Evolutionary conservation across 2,888 invertebrate genomes (phyloP).

Genomic region (Agrochola litura): DNA sequence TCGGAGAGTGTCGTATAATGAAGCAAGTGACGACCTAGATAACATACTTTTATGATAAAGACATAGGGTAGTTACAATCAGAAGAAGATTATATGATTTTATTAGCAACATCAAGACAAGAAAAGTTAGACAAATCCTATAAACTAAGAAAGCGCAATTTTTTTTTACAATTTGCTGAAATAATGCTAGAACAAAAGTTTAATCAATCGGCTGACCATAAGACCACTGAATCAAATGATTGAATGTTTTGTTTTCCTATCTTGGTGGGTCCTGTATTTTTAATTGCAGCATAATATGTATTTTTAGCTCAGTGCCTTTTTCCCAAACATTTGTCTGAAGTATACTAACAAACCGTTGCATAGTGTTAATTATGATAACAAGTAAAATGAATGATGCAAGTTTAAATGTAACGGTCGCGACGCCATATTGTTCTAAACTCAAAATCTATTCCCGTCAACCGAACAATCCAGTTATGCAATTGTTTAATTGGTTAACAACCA

Average conservation of each 20-base stretch:
- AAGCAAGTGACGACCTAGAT: constrained; percentile 73
- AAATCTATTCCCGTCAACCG: constrained; percentile 67
- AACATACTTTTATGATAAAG: constrained; percentile 52
- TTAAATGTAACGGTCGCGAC: constrained; percentile 72
- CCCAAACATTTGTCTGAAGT: not conserved
- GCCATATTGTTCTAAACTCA: constrained; percentile 74
- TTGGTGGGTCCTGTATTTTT: not conserved
- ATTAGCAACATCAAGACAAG: not conserved
- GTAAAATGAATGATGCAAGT: constrained; percentile 73
- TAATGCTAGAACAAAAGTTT: not conserved
- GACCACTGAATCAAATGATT: not conserved
- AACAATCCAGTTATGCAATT: constrained; percentile 72
- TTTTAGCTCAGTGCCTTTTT: not conserved
- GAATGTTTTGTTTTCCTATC: not conserved
- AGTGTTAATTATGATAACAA: constrained; percentile 64
- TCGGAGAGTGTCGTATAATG: constrained; percentile 70
- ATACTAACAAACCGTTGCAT: constrained; percentile 46
- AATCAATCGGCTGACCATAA: not conserved
- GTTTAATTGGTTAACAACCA: constrained; percentile 77
- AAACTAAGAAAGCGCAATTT: not conserved
- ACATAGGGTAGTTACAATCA: constrained; percentile 29
- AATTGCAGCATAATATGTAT: not conserved
- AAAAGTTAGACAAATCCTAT: not conserved
- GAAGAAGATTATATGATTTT: not conserved
- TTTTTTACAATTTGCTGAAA: not conserved